Conservation (phyloP, 2,113 vertebrate species). For the Bos javanicus region DNA sequence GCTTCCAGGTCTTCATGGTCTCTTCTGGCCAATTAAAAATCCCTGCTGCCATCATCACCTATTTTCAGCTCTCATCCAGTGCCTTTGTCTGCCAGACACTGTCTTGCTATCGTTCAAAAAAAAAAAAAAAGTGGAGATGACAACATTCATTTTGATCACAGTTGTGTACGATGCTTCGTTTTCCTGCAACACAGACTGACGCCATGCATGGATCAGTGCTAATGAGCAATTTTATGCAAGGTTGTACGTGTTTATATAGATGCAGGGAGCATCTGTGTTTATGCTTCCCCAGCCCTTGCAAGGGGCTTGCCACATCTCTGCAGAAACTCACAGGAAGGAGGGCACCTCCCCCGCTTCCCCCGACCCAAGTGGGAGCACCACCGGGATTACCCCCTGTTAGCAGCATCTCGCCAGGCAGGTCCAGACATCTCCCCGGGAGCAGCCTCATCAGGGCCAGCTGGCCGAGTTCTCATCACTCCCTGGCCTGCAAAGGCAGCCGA, state of each 20-base stretch:
- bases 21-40: conserved; percentile 4
- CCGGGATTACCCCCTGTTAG: background rate
- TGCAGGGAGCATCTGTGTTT: background rate
- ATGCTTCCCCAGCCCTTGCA: background rate
- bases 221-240: conserved; percentile 37
- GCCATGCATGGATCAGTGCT: background rate
- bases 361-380: background rate
- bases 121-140: background rate
- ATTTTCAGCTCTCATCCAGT: conserved; percentile 21
- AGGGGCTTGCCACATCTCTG: background rate
- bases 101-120: conserved; percentile 4
- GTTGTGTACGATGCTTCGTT: background rate
- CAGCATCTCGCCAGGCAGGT: background rate
- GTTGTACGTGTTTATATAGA: conserved; percentile 12
- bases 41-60: background rate
- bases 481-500: background rate
- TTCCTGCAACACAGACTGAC: background rate
- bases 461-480: background rate
- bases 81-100: conserved; percentile 53
- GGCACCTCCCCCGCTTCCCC: background rate
- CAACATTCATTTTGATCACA: conserved; percentile 41
- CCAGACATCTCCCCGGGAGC: too few species aligned
- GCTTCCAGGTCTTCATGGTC: background rate
- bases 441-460: background rate
- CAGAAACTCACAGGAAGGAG: background rate